Base-by-base conservation (phyloP, 2,797 vertebrate genomes). In the Tauraco hartlaubi region DNA sequence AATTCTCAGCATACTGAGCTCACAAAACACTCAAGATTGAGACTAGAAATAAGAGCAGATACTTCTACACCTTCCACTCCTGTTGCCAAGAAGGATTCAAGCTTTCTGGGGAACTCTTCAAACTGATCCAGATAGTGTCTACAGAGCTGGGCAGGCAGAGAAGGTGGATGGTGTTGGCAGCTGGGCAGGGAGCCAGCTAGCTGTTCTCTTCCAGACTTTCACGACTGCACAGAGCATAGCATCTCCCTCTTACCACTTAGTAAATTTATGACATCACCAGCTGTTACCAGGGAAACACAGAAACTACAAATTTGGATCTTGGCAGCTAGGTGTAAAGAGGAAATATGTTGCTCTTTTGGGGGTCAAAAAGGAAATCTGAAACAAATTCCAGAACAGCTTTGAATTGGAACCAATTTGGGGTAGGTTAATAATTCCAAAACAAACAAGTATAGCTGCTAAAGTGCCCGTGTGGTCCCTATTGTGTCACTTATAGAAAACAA, bases 211-310 rank as follows among this genome's bases (percentile, higher is more conserved):
- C 62, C 80, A 91, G 91, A 52, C 48, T 92, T 78, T 58, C 46
- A 68, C 0, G 31, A 82, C 82, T 83, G 61, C 75, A 81, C 61
- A 43, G 91, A 84, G 69, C 63, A 62, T 12, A 75, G n/a, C 10
- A 5, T 91, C 89, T 92, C 88, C 63, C 90, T 54, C 48, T 73
- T 73, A 61, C 66, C 79, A 84, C 79, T 94, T 90, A 66, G 91
- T 76, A 63, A 85, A 81, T 86, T 39, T 73, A 23, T 92, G 74
- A 54, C 61, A 91, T 88, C 88, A 86, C 44, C 84, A 88, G 63
- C 85, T 90, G 93, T 95, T 94, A 84, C 96, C 80, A 79, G 37
- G 94, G 96, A 94, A 95, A 96, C 79, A 66, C 44, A 87, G 91
- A 82, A 94, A 90, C 37, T 84, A 82, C 76, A 56, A 31, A 87